Evolutionary conservation across 64 coral and sea anemone species (phyloP).

Genomic region (Stichodactyla helianthus): DNA sequence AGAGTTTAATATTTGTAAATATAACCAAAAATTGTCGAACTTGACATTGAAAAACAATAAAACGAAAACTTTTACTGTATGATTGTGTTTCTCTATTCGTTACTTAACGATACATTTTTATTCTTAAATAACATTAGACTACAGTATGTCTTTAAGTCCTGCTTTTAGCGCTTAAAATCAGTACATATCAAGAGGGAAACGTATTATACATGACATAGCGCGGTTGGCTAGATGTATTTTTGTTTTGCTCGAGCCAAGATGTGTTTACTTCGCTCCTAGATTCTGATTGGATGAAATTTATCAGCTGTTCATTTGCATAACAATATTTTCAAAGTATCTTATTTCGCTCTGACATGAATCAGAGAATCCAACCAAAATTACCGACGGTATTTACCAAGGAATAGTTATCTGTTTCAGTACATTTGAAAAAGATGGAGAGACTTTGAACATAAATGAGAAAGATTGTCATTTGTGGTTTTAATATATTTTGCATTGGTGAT

Average conservation of each 20-base stretch:
- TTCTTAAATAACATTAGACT: not conserved
- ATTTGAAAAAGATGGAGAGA: too few relatives aligned
- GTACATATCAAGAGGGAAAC: not conserved
- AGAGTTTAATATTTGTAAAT: slow-evolving; percentile 13
- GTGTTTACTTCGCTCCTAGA: not conserved
- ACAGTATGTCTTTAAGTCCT: too few relatives aligned
- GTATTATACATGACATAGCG: not conserved
- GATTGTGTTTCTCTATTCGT: too few relatives aligned
- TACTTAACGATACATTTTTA: not conserved
- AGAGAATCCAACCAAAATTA: not conserved
- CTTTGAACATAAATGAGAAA: too few relatives aligned
- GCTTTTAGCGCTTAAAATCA: too few relatives aligned
- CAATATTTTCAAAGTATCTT: slow-evolving; percentile 10
- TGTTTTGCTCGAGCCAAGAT: not conserved
- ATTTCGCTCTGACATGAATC: not conserved
- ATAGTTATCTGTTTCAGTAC: too few relatives aligned
- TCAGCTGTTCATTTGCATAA: slow-evolving; percentile 30
- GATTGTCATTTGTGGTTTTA: too few relatives aligned
- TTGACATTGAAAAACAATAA: not conserved
- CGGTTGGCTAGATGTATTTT: slow-evolving; percentile 1
- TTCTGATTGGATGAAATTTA: not conserved
- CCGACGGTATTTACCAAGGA: too few relatives aligned
- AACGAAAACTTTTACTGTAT: not conserved
- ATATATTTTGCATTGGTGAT: too few relatives aligned
- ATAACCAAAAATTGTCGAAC: slow-evolving; percentile 2